phyloP scores from a whole-genome alignment of 2,113 vertebrate genomes.

The Phyllostomus discolor region DNA sequence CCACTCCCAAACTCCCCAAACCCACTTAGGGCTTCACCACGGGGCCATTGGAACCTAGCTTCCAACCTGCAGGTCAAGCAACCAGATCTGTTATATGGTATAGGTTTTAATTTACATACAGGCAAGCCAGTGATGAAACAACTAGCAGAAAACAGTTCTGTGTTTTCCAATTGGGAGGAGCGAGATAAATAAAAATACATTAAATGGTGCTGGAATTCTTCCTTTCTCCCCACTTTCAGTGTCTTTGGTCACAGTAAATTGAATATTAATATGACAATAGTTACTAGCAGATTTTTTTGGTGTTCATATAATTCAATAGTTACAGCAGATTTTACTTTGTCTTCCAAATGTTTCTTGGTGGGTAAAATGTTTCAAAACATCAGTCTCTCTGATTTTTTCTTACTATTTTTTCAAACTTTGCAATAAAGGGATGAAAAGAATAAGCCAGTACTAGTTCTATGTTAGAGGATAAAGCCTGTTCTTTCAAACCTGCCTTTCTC shows the following conservation, averaged over 20 bases:
- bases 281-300: neutral
- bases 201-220: neutral
- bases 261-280: neutral
- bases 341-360: conserved; percentile 34
- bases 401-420: conserved; percentile 12
- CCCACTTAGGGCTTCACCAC: neutral
- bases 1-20: neutral
- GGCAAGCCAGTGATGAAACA: neutral
- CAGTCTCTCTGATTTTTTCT: conserved; percentile 28
- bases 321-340: neutral
- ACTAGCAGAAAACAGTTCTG: neutral
- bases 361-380: conserved; percentile 42
- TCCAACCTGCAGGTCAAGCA: neutral
- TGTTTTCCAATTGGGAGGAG: neutral
- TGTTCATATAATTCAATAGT: neutral
- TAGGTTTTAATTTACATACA: neutral
- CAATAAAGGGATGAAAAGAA: conserved; percentile 48
- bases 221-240: neutral
- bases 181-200: neutral
- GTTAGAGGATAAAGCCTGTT: conserved; percentile 43
- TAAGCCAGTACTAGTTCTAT: conserved; percentile 35
- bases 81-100: neutral
- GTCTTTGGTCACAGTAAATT: neutral
- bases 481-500: conserved; percentile 64
- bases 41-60: neutral